Base-by-base conservation (phyloP, 2,888 invertebrate species). In the Julus scanicus region DNA sequence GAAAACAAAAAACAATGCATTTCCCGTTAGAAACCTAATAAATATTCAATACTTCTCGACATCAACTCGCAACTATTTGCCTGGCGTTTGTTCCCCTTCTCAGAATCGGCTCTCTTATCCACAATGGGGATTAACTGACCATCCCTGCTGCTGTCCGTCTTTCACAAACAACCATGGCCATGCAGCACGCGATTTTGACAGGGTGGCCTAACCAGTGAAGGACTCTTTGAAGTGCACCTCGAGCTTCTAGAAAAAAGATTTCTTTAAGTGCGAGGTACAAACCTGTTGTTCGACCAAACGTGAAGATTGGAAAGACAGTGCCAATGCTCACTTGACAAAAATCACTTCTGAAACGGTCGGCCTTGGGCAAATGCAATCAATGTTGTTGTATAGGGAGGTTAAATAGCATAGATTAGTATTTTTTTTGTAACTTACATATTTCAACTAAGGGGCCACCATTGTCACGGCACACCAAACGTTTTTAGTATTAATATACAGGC, bases 71-170 rank as follows among this genome's bases (percentile, higher is more conserved):
- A n/a, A 63, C 63, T 63, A n/a, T 63, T 63, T 63, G 11, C 71
- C 9, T 20, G 29, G 71, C 20, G 29, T 71, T 71, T 71, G 71
- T 71, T 71, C 71, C 20, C 29, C 71, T 71, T 71, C 71, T 71
- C 5, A 9, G 71, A 71, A 71, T 71, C 8, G 20, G 8, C 71
- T n/a, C n/a, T 71, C 71, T 71, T 71, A 29, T 71, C 29, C 29
- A 71, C 71, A 29, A 71, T 71, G 71, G 71, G 63, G 71, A 71
- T 71, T 71, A 71, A 9, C 71, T 71, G 71, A 71, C 71, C 71
- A 71, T 20, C 71, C 71, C 71, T 71, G 20, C 71, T 57, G 15
- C 11, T 53, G 13, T 17, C 11, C 15, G 15, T 17, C 4, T 53
- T 53, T 71, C 63, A 8, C n/a, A 63, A 63, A n/a, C n/a, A 63